Evolutionary conservation across 2,113 vertebrate genomes (phyloP), one percentile per base, ranked within the genome.

Genomic region (Lamprologus tigripictilis): DNA sequence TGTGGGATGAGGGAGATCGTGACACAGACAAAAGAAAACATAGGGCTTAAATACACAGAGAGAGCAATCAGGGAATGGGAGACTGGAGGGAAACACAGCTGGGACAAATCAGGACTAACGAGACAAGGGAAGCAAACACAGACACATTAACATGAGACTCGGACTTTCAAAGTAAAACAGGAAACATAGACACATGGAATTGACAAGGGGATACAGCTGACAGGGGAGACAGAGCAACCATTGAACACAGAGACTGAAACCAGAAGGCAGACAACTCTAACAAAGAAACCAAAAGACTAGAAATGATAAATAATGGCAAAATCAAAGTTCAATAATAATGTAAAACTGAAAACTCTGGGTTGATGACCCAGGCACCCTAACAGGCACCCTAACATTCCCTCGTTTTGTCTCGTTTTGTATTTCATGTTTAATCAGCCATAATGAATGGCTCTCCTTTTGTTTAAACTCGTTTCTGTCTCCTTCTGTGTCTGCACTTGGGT

Each of bases 321-420:
- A 8, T 57, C 54, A 57, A 57, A 57, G 23, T 57, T 57, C 23
- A 57, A 28, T 57, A 28, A 28, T 26, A 28, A 0, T 57, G 23
- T 28, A 57, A 57, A 57, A 57, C 2, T 14, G 54, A 57, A 57
- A 57, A 57, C 21, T 57, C 23, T 57, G 54, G 54, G 54, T 26
- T 26, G 54, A 57, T 8, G 23, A 57, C 23, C 7, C 54, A 57
- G 23, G 4, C 54, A 57, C 7, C 3, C 6, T 47, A 47, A 17
- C 45, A 47, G 42, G 4, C 45, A 47, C 45, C 45, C 49, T 14
- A 55, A 55, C 54, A 55, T 57, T 57, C 23, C 54, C 54, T 57
- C 4, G 7, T 26, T 3, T 57, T 57, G 12, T 0, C 4, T 26
- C 2, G 3, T 57, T 57, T 57, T 26, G 7, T 57, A 57, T 26